A percentile compares a stretch with the other conserved stretches of the same genome.
Evolutionary conservation across 2,113 vertebrate genomes (phyloP).

Genomic region (Actenoides hombroni): DNA sequence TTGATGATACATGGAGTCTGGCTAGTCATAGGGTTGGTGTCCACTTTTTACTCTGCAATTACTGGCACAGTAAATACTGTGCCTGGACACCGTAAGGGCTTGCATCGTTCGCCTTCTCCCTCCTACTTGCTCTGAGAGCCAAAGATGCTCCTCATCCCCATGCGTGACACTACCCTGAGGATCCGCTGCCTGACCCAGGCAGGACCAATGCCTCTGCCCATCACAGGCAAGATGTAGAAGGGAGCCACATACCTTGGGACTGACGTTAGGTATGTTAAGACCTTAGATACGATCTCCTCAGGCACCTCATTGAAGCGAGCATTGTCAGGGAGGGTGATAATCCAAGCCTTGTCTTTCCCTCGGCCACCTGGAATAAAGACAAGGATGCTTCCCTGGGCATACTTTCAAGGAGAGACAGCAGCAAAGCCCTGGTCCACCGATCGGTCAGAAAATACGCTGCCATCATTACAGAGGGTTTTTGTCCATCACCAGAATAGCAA

Average conservation of each 20-base stretch:
- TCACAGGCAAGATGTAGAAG: neutral
- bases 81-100: neutral
- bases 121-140: neutral
- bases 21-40: neutral
- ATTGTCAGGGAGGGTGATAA: constrained; percentile 94
- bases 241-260: constrained; percentile 82
- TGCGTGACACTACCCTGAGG: accelerated
- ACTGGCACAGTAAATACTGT: neutral
- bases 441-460: neutral
- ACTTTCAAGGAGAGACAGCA: neutral
- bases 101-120: neutral
- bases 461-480: accelerated
- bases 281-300: constrained; percentile 84
- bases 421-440: neutral
- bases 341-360: constrained; percentile 89
- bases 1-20: neutral
- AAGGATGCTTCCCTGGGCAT: neutral
- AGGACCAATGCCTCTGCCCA: neutral
- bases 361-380: constrained; percentile 83
- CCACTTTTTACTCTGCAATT: neutral
- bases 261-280: constrained; percentile 88
- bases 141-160: neutral
- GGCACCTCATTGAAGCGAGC: constrained; percentile 88
- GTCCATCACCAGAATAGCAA: neutral
- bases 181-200: neutral